Percentiles rank a stretch among this genome's conserved stretches.
Conservation (phyloP, 64 coral and sea anemone genomes). For the Platygyra sinensis region DNA sequence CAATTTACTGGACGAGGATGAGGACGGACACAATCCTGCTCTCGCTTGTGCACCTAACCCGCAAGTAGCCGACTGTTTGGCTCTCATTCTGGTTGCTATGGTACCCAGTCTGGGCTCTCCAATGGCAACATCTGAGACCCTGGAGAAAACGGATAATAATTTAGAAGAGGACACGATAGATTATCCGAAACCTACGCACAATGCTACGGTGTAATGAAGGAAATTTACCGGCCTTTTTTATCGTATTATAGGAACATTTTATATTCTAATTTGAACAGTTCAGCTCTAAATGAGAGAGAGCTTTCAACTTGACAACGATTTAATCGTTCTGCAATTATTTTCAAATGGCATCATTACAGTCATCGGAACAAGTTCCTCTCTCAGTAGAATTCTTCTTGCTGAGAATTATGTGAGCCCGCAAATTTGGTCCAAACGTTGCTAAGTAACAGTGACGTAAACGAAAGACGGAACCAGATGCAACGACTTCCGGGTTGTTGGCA, state of each 20-base stretch:
- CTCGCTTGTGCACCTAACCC: constrained; percentile 94
- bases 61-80: constrained; percentile 93
- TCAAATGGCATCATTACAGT: too few relatives aligned
- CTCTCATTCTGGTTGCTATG: constrained; percentile 89
- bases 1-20: constrained; percentile 91
- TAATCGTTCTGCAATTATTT: neutral
- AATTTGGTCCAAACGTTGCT: too few relatives aligned
- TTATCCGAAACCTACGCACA: neutral
- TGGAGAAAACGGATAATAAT: constrained; percentile 21
- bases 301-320: neutral
- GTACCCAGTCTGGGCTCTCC: constrained; percentile 42
- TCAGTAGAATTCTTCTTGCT: too few relatives aligned
- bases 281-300: neutral
- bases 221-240: neutral
- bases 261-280: constrained; percentile 27
- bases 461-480: too few relatives aligned
- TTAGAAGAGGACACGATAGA: constrained; percentile 2
- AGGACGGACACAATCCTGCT: constrained; percentile 92
- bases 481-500: too few relatives aligned
- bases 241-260: constrained; percentile 32
- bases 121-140: constrained; percentile 11
- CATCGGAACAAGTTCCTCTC: too few relatives aligned
- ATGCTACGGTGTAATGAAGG: constrained; percentile 16
- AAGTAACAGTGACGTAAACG: too few relatives aligned
- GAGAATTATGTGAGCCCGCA: too few relatives aligned